Evolutionary conservation across 2,888 invertebrate genomes (phyloP).

Genomic region (Nomada hirtipes): DNA sequence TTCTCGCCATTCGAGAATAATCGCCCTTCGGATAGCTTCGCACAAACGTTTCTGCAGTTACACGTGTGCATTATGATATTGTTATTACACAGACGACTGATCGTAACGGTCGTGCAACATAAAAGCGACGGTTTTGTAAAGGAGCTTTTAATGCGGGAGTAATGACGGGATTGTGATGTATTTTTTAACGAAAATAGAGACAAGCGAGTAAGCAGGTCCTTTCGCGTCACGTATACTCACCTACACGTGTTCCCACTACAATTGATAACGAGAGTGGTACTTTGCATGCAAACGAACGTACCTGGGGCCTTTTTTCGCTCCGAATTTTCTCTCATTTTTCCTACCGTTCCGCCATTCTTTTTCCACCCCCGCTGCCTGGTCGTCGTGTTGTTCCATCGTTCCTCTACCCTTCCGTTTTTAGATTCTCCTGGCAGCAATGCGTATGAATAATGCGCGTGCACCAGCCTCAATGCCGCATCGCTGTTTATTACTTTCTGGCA

Average conservation of each 20-base stretch:
- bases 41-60: background rate
- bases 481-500: constrained; percentile 14
- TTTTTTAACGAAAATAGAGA: background rate
- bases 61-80: background rate
- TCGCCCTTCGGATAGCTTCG: background rate
- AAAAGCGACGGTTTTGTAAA: too few species aligned
- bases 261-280: constrained; percentile 50
- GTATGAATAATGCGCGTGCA: constrained; percentile 20
- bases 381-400: constrained; percentile 31
- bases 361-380: background rate
- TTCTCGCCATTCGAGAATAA: background rate
- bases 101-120: too few species aligned
- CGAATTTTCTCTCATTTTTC: constrained; percentile 24
- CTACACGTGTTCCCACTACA: constrained; percentile 33
- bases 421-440: constrained; percentile 22
- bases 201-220: background rate
- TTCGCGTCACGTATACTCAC: constrained; percentile 5
- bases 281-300: constrained; percentile 51
- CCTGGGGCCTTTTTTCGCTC: constrained; percentile 31
- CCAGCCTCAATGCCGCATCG: background rate
- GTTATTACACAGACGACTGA: too few species aligned
- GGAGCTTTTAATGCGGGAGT: background rate
- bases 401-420: constrained; percentile 18
- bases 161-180: background rate
- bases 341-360: background rate